Conservation (phyloP, 1,140 invertebrate species). For the Micrasema minimum region DNA sequence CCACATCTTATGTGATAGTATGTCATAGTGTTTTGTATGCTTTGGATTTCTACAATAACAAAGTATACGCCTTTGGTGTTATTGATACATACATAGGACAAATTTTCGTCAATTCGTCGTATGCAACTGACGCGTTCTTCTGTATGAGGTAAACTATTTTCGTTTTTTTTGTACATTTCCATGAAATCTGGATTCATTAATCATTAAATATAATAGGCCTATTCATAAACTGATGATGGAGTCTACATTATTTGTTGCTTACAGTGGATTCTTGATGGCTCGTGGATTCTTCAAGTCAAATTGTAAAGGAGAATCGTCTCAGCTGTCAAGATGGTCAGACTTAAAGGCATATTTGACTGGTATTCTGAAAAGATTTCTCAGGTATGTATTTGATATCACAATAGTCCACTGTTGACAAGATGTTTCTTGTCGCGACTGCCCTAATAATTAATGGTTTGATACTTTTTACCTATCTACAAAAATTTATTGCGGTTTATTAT, state of each 20-base stretch:
- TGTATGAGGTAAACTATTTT: slow-evolving; percentile 41
- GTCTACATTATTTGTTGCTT: background rate
- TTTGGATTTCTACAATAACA: slow-evolving; percentile 39
- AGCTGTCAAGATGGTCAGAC: slow-evolving; percentile 7
- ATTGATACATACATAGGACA: slow-evolving; percentile 5
- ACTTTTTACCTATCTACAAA: too few relatives aligned
- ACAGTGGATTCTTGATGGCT: slow-evolving; percentile 29
- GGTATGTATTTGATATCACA: background rate
- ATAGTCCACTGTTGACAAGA: too few relatives aligned
- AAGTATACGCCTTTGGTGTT: slow-evolving; percentile 20
- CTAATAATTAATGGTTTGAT: too few relatives aligned
- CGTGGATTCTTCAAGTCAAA: slow-evolving; percentile 27
- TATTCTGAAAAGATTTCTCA: slow-evolving; percentile 23
- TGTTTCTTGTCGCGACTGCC: too few relatives aligned
- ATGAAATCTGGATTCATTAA: too few relatives aligned
- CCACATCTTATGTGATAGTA: slow-evolving; percentile 33
- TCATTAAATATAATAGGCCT: too few relatives aligned
- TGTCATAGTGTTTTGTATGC: slow-evolving; percentile 38
- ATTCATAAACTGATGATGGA: too few relatives aligned
- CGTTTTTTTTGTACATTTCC: too few relatives aligned
- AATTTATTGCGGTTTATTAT: too few relatives aligned
- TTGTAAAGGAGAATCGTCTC: background rate
- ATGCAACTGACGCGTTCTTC: slow-evolving; percentile 37
- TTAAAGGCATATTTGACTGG: slow-evolving; percentile 18
- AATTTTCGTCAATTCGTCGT: slow-evolving; percentile 25